These are phyloP conservation scores for Mixornis gularis DNA, from an alignment of 2,113 vertebrate genomes.

Conservation along the genomic window DNA sequence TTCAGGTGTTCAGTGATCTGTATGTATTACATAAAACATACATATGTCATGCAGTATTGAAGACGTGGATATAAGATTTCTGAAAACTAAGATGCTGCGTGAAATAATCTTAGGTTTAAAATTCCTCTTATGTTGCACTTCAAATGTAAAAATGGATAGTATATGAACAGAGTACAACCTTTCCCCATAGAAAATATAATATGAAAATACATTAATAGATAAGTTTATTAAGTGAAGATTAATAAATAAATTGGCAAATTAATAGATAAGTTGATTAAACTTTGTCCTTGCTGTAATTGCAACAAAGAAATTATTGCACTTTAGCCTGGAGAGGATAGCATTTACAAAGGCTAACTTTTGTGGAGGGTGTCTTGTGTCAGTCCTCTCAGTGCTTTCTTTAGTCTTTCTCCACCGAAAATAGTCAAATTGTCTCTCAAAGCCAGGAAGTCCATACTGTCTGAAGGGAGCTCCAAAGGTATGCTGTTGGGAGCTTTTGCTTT, in stretches of 20 bases:
- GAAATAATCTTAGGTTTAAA: neutral
- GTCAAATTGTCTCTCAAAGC: neutral
- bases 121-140: neutral
- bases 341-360: neutral
- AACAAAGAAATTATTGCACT: neutral
- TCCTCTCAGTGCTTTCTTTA: neutral
- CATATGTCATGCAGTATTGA: neutral
- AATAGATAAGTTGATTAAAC: neutral
- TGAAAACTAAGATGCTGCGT: neutral
- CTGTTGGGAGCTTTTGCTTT: neutral
- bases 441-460: neutral
- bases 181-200: neutral
- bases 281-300: neutral
- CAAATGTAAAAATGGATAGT: neutral
- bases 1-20: neutral
- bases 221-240: neutral
- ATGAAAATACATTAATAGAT: neutral
- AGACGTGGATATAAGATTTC: neutral
- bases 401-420: neutral
- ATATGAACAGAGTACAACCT: neutral
- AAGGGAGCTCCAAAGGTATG: accelerated
- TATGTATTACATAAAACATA: neutral
- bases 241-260: neutral
- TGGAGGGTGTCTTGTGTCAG: neutral
- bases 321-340: neutral